Evolutionary conservation across 92 coral and sea anemone genomes (phyloP).

Genomic region (Chrysogorgia sp.): DNA sequence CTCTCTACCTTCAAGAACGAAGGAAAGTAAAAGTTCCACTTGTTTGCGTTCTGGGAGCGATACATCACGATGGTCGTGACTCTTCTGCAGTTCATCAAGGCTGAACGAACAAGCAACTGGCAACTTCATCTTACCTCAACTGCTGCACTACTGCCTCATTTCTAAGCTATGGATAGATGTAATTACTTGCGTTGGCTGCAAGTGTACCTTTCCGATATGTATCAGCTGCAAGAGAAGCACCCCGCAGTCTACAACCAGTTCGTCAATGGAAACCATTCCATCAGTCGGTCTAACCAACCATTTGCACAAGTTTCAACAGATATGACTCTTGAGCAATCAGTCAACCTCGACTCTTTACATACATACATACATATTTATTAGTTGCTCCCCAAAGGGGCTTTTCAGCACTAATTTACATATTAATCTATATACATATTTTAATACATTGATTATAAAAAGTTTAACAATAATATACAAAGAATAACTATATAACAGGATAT

Average conservation of each 20-base stretch:
- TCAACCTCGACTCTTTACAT: no score
- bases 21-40: constrained; percentile 46
- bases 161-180: constrained; percentile 65
- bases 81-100: constrained; percentile 69
- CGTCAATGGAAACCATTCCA: constrained; percentile 36
- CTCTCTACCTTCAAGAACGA: no score
- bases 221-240: constrained; percentile 54
- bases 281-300: constrained; percentile 53
- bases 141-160: constrained; percentile 65
- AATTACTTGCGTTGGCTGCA: constrained; percentile 66
- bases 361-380: no score
- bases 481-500: no score
- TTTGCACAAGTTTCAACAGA: constrained; percentile 55
- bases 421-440: no score
- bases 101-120: constrained; percentile 71
- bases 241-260: constrained; percentile 62
- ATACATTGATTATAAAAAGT: no score
- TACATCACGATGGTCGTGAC: constrained; percentile 58
- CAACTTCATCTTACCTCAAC: constrained; percentile 63
- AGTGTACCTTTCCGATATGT: constrained; percentile 68
- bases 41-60: constrained; percentile 70
- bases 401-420: no score
- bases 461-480: no score
- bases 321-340: constrained; percentile 68
- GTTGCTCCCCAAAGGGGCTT: no score